These are phyloP conservation scores for Micronycteris hirsuta DNA, from an alignment of 2,113 vertebrate species.

Conservation along the genomic window DNA sequence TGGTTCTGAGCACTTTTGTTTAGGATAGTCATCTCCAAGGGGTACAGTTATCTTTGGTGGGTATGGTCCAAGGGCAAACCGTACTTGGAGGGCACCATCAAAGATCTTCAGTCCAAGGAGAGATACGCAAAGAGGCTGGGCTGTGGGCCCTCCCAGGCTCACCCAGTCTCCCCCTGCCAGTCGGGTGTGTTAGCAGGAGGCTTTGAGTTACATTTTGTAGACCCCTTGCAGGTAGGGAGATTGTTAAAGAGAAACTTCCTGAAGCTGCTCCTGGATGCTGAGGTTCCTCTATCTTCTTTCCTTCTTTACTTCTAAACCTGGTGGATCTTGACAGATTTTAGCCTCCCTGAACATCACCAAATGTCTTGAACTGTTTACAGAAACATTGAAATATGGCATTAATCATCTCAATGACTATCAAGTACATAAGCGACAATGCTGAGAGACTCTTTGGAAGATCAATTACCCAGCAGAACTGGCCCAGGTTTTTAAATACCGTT, in stretches of 20 bases:
- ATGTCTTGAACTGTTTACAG: background rate
- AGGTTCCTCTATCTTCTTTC: background rate
- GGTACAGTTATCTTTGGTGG: background rate
- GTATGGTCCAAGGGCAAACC: background rate
- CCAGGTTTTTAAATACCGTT: background rate
- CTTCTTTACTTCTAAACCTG: background rate
- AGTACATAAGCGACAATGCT: background rate
- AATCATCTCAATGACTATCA: background rate
- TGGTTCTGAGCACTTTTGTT: background rate
- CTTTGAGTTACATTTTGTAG: background rate
- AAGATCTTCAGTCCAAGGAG: background rate
- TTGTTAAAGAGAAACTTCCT: background rate
- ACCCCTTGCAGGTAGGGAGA: background rate
- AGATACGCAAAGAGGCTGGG: fast-evolving
- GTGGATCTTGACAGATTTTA: background rate
- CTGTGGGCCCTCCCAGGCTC: background rate
- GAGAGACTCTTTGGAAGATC: background rate
- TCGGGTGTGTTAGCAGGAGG: background rate
- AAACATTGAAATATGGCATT: background rate
- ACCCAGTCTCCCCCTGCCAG: background rate
- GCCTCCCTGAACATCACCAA: background rate
- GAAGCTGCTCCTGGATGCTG: background rate
- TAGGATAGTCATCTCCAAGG: background rate
- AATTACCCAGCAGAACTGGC: background rate
- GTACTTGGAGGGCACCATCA: background rate